Evolutionary conservation across 2,888 invertebrate species (phyloP).

Genomic region (Zaprionus bogoriensis): DNA sequence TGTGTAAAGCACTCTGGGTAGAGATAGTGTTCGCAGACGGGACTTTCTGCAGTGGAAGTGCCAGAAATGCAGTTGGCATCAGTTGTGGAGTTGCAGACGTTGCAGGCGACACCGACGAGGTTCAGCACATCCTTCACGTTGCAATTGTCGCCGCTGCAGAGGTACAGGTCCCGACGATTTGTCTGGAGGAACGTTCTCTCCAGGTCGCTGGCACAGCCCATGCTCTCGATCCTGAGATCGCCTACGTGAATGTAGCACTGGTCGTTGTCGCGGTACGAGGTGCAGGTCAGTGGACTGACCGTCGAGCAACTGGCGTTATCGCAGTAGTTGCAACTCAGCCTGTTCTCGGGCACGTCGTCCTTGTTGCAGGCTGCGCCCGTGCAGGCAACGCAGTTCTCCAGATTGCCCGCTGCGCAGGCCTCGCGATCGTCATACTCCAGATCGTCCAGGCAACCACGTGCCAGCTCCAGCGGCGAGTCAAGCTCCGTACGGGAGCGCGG

Average conservation of each 20-base stretch:
- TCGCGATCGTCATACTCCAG: constrained; percentile 66
- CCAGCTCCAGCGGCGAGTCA: constrained; percentile 58
- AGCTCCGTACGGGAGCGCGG: constrained; percentile 38
- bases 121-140: constrained; percentile 60
- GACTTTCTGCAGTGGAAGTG: accelerated
- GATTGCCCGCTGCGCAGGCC: constrained; percentile 53
- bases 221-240: constrained; percentile 46
- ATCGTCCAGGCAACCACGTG: constrained; percentile 77
- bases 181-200: constrained; percentile 32
- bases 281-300: constrained; percentile 44
- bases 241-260: constrained; percentile 74
- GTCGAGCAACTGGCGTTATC: constrained; percentile 44
- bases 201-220: constrained; percentile 78
- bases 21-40: constrained; percentile 54
- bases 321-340: constrained; percentile 69
- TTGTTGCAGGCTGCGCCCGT: constrained; percentile 61
- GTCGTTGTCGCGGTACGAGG: constrained; percentile 65
- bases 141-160: constrained; percentile 72
- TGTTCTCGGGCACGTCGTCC: constrained; percentile 49
- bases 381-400: constrained; percentile 62
- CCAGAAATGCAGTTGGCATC: constrained; percentile 53
- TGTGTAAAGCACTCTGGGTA: constrained; percentile 60
- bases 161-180: constrained; percentile 59
- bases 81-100: constrained; percentile 57
- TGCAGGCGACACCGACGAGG: constrained; percentile 35